Base-by-base conservation (phyloP, 2,888 invertebrate genomes). In the Lamellibrachia columna region DNA sequence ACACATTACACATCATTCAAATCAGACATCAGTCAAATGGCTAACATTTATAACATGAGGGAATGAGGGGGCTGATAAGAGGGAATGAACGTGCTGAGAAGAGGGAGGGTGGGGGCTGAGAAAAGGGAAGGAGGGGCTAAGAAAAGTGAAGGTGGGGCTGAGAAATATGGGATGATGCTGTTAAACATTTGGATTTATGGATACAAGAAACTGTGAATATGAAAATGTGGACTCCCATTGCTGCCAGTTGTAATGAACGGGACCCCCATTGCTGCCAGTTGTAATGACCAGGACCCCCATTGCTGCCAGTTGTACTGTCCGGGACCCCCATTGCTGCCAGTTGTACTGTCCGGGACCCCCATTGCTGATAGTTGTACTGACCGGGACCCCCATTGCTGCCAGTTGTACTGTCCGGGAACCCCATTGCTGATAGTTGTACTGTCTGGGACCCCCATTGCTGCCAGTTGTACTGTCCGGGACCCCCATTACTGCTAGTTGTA, bases 301-400 rank as follows among this genome's bases (percentile, higher is more conserved):
- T 40, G 40, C 40, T 40, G 40, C 40, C n/a, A 1, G 90, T 3
- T 40, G 1, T 28, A 94, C 95, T 94, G 94, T 96, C 96, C 1
- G 96, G 96, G 40, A 96, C 94, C 40, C 40, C 40, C 40, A 40
- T 40, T 40, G 40, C 40, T 40, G 40, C 40, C n/a, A 1, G 90
- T 3, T 40, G 1, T 28, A 94, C 95, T 94, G 94, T 96, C 96
- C 1, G 96, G 96, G 40, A 96, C 94, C n/a, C 40, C 40, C 40
- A 40, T 40, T 40, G 40, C 40, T 40, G 40, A 0, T 0, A 1
- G 90, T 3, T 40, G 1, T 28, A 94, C 95, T 94, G 94, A 96
- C 96, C 1, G 96, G 96, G 40, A 96, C 94, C n/a, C 40, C 40
- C 40, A 40, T 1, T 40, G 40, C 40, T 40, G 40, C 0, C 1